Evolutionary conservation across 2,888 invertebrate genomes (phyloP).

Genomic region (Chironomus tentans): DNA sequence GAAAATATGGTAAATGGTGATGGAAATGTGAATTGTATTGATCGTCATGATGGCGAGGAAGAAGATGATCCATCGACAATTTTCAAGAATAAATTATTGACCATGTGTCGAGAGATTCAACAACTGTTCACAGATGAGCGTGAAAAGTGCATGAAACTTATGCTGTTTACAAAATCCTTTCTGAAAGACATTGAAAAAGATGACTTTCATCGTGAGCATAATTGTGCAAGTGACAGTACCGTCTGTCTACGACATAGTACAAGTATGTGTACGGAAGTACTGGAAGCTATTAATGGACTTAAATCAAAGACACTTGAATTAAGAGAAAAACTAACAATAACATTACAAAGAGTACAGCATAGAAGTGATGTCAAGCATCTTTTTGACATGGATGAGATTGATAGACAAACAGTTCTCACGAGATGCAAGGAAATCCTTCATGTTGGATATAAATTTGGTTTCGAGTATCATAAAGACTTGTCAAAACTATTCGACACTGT

Average conservation of each 20-base stretch:
- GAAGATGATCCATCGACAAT: conserved; percentile 37
- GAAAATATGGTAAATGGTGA: conserved; percentile 30
- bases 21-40: conserved; percentile 31
- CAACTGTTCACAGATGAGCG: conserved; percentile 66
- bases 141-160: conserved; percentile 68
- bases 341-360: conserved; percentile 38
- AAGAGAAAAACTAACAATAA: conserved; percentile 41
- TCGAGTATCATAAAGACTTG: conserved; percentile 57
- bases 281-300: conserved; percentile 52
- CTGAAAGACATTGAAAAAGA: conserved; percentile 54
- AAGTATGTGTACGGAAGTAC: conserved; percentile 48
- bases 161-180: conserved; percentile 72
- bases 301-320: conserved; percentile 43
- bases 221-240: conserved; percentile 32
- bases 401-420: conserved; percentile 51
- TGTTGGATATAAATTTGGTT: conserved; percentile 83
- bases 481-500: conserved; percentile 45
- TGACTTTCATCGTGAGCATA: conserved; percentile 43
- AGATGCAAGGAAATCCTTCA: conserved; percentile 68
- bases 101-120: conserved; percentile 69
- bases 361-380: conserved; percentile 36
- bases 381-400: conserved; percentile 39
- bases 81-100: conserved; percentile 40
- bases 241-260: conserved; percentile 17
- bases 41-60: conserved; percentile 32